A percentile compares a stretch with the other conserved stretches of the same genome.
Conservation (phyloP, 2,888 invertebrate species). For the Callosobruchus maculatus region DNA sequence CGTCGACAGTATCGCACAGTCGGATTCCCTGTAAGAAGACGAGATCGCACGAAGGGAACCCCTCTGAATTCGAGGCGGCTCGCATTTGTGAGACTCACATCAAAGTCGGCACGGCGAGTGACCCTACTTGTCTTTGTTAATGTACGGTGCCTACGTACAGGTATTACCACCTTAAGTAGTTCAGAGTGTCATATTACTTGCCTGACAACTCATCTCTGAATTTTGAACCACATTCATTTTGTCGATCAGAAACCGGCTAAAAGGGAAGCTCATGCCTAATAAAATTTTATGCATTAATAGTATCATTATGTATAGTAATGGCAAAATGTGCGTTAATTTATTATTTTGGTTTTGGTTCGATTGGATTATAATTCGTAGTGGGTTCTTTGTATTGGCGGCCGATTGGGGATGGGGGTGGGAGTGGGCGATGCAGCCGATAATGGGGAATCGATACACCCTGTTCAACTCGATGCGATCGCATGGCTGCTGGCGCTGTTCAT, state of each 20-base stretch:
- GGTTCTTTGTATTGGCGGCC: conserved; percentile 31
- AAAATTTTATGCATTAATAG: conserved; percentile 37
- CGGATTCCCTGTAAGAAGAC: no score
- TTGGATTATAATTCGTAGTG: conserved; percentile 37
- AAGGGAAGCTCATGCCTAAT: conserved; percentile 10
- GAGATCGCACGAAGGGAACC: no score
- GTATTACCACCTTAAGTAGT: no score
- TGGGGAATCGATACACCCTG: conserved; percentile 38
- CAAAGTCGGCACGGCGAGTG: no score
- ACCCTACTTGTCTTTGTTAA: no score
- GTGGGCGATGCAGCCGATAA: conserved; percentile 19
- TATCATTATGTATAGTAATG: conserved; percentile 37
- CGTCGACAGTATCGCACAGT: no score
- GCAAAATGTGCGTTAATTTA: conserved; percentile 37
- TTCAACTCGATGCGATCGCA: conserved; percentile 17
- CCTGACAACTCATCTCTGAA: no score
- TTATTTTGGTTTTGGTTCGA: conserved; percentile 34
- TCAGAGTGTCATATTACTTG: no score
- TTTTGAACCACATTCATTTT: background rate
- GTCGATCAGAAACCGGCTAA: background rate
- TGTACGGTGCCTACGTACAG: no score
- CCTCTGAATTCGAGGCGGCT: no score
- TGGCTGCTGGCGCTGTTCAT: conserved; percentile 24
- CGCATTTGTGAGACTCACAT: no score
- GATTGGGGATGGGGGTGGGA: background rate